These are phyloP conservation scores for Sycophila texana DNA, from an alignment of 2,888 invertebrate species.

Conservation along the genomic window DNA sequence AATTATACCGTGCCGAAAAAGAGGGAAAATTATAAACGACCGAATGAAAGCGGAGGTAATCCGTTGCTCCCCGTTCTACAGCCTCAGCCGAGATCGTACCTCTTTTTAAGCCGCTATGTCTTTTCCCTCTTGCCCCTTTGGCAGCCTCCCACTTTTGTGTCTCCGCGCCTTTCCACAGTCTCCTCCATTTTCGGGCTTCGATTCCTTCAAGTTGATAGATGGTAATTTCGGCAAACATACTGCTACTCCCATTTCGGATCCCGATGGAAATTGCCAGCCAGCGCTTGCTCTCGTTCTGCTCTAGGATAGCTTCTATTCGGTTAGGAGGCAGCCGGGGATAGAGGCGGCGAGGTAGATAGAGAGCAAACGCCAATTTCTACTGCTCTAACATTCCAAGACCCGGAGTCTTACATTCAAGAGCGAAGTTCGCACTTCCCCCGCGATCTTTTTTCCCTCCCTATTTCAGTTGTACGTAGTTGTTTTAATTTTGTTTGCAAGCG, in stretches of 20 bases:
- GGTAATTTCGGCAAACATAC: conserved; percentile 63
- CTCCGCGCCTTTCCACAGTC: background rate
- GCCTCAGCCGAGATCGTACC: background rate
- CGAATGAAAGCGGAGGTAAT: too few species aligned
- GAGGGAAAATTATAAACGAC: too few species aligned
- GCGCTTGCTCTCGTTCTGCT: conserved; percentile 20
- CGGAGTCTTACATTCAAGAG: conserved; percentile 1
- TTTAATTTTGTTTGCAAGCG: background rate
- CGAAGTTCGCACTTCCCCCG: conserved; percentile 11
- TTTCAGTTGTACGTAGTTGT: background rate
- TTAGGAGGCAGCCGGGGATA: conserved; percentile 2
- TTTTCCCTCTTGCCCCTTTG: background rate
- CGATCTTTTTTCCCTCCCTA: background rate
- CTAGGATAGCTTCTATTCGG: conserved; percentile 13
- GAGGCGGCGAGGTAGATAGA: conserved; percentile 11
- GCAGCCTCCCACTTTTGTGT: background rate
- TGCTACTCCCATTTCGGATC: conserved; percentile 63
- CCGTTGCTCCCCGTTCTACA: background rate
- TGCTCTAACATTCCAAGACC: conserved; percentile 15
- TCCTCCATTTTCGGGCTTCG: conserved; percentile 31
- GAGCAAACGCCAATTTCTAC: conserved; percentile 15
- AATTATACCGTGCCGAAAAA: too few species aligned
- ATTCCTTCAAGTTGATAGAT: conserved; percentile 59
- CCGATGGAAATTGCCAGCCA: conserved; percentile 55
- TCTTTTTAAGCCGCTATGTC: background rate